Evolutionary conservation across 2,113 vertebrate species (phyloP), one percentile per base, ranked within the genome.

Genomic region (Alectura lathami): DNA sequence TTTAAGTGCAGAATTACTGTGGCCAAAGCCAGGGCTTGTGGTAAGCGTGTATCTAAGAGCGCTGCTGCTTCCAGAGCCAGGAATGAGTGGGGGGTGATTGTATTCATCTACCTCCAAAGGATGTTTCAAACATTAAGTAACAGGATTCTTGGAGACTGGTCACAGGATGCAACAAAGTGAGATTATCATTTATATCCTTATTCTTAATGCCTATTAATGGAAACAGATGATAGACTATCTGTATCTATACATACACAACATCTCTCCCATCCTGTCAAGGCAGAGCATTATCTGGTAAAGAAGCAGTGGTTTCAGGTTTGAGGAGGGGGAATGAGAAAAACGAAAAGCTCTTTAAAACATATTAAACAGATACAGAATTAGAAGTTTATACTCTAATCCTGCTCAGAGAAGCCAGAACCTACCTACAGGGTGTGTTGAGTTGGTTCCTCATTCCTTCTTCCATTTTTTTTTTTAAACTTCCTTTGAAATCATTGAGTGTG

Each of bases 91-190:
- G 81, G 95, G 76, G n/a, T 0, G 1, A 24, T 32, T 10, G 3
- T 5, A 27, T 34, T 18, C 87, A 73, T 70, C 89, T 26, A 53
- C 91, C 86, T 86, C 76, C 59, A 3, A 53, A 81, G 82, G 73
- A 93, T 84, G 51, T 78, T 94, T 94, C 90, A 60, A 92, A 72
- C 73, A 78, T 95, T 45, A 75, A 91, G 88, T 86, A 96, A 97
- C 13, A 51, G 77, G 51, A 94, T 91, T 94, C 91, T 23, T 95
- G 76, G 64, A 94, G 79, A 76, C 51, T 17, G 74, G 77, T 89
- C 69, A 75, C 51, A 48, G 48, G 79, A 78, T 64, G 56, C 68
- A 93, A 13, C 56, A 34, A 48, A 91, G 60, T 23, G 67, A 72
- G 86, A 59, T 91, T 75, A 90, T 47, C 9, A 7, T 78, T 91